phyloP scores from a whole-genome alignment of 1,140 invertebrate species.

The Drosophila nigromelanica region DNA sequence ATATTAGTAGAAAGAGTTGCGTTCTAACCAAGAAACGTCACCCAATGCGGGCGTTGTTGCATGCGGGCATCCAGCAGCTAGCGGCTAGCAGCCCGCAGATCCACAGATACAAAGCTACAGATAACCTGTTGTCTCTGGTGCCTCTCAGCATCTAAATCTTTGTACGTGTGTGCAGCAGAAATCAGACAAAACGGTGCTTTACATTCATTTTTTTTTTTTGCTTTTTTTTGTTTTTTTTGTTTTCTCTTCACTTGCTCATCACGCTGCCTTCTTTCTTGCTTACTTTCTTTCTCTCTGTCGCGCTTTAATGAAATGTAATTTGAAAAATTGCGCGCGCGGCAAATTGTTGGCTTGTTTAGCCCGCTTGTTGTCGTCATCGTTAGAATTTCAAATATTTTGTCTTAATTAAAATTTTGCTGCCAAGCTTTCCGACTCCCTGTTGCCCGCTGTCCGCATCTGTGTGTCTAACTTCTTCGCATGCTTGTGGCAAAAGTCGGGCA shows the following conservation, averaged over 20 bases:
- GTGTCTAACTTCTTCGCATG: constrained; percentile 11
- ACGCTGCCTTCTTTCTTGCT: constrained; percentile 11
- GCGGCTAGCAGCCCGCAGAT: constrained; percentile 20
- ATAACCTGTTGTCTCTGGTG: constrained; percentile 64
- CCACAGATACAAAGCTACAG: constrained; percentile 38
- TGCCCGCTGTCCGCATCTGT: background rate
- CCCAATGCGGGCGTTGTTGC: constrained; percentile 61
- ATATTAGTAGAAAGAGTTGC: constrained; percentile 54
- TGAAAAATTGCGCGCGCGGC: constrained; percentile 72
- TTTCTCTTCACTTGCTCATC: constrained; percentile 54
- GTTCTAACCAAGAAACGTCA: constrained; percentile 18
- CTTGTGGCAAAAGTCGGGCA: constrained; percentile 63
- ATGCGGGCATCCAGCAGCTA: constrained; percentile 50
- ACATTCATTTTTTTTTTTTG: constrained; percentile 62
- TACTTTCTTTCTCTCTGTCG: constrained; percentile 18
- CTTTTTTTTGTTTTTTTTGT: constrained; percentile 15
- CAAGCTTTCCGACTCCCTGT: constrained; percentile 11
- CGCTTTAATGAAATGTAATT: constrained; percentile 75
- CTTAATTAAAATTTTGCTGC: constrained; percentile 70
- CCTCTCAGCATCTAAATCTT: constrained; percentile 17
- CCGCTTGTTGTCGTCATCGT: constrained; percentile 46
- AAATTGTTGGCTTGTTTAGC: constrained; percentile 71
- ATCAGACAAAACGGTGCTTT: constrained; percentile 75
- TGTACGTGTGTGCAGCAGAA: constrained; percentile 42
- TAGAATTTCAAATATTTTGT: constrained; percentile 77